phyloP scores from a whole-genome alignment of 2,888 invertebrate genomes.

The Cartodere bifasciata region DNA sequence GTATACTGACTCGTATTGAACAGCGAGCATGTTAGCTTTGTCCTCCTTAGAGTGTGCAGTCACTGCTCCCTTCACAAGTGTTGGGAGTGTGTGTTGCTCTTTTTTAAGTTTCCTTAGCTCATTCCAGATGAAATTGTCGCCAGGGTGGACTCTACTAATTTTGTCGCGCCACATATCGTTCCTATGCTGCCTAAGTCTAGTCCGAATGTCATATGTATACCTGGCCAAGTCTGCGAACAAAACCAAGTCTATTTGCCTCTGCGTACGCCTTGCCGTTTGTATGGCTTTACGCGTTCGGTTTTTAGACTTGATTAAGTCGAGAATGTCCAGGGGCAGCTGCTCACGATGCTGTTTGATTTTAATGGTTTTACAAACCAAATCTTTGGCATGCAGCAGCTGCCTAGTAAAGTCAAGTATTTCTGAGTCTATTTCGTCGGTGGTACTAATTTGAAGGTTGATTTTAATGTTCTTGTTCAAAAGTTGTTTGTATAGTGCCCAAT shows the following conservation, averaged over 20 bases:
- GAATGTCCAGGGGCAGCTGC: slow-evolving; percentile 6
- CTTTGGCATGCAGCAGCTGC: slow-evolving; percentile 2
- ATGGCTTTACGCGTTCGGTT: slow-evolving; percentile 8
- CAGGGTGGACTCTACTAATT: slow-evolving; percentile 5
- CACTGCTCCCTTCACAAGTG: slow-evolving; percentile 4
- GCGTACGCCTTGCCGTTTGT: slow-evolving; percentile 5
- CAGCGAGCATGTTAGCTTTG: slow-evolving; percentile 7
- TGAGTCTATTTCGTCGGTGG: slow-evolving; percentile 7
- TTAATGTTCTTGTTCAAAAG: slow-evolving; percentile 7
- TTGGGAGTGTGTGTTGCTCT: slow-evolving; percentile 2
- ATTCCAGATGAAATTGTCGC: slow-evolving; percentile 14
- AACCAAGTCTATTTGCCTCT: not conserved
- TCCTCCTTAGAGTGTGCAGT: slow-evolving; percentile 4
- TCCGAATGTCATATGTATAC: too few species aligned
- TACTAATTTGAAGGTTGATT: slow-evolving; percentile 7
- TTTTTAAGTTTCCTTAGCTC: slow-evolving; percentile 9
- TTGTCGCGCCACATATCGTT: slow-evolving; percentile 8
- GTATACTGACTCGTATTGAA: slow-evolving; percentile 5
- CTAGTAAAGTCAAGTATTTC: slow-evolving; percentile 9
- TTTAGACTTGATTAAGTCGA: slow-evolving; percentile 10
- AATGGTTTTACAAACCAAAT: slow-evolving; percentile 1
- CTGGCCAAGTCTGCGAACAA: too few species aligned
- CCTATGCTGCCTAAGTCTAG: too few species aligned
- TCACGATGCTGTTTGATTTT: not conserved
- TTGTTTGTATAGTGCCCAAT: slow-evolving; percentile 10